Base-by-base conservation (phyloP, 2,888 invertebrate genomes). In the Muscina levida region DNA sequence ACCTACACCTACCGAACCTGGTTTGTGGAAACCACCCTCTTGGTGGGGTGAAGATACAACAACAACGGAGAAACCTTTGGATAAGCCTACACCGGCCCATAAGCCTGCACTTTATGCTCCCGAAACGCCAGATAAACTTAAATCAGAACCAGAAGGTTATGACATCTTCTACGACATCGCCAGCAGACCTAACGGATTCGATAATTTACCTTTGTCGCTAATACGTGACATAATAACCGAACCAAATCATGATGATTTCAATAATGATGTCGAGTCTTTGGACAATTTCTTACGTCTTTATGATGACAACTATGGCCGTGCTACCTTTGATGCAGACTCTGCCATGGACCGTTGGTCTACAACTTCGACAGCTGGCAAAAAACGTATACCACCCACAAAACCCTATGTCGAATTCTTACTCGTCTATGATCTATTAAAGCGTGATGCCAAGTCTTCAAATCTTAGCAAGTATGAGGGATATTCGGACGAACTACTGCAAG, bases 401-500 rank as follows among this genome's bases (percentile, higher is more conserved):
- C 88, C 91, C 0, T 91, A 91, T 83, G 90, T 91, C 0, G 90
- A 90, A 59, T 90, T 91, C 70, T 82, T 91, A 44, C 86, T 91
- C 62, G 86, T 90, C 22, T 91, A 91, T 68, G 91, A 91, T 85
- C 85, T 91, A 24, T 85, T 91, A 1, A 91, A 91, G 77, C 87
- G 91, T 1, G 91, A 91, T 79, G 90, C 91, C 0, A 91, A 91
- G 75, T 87, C 89, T 0, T 86, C 87, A 2, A 89, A 88, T 84
- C 82, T 91, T 0, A 90, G 87, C 82, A 89, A 88, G 85, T 91
- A 90, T 75, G 88, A 88, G 82, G 91, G 91, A 0, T 91, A 90
- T 72, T 87, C 88, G 0, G 86, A 88, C 19, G 86, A 88, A 65
- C 81, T 91, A 77, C 68, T 91, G 42, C 79, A 85, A 42, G 87